Percentiles rank a stretch among this genome's conserved stretches.
Conservation (phyloP, 1,140 invertebrate species). For the Aphelenchoides fujianensis region DNA sequence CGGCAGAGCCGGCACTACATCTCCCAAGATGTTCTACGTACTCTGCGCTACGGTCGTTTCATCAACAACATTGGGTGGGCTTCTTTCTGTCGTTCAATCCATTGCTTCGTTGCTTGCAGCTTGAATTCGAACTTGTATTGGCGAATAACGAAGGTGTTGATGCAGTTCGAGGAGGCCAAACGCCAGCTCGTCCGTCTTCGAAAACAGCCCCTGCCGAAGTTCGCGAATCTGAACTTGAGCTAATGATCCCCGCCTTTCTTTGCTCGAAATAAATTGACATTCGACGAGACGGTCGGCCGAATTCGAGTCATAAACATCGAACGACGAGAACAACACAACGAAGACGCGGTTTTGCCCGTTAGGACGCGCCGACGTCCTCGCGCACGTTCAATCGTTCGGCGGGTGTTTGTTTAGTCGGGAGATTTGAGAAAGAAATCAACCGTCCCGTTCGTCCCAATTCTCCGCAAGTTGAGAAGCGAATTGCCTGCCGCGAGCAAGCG, state of each 20-base stretch:
- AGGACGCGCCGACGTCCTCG: not conserved
- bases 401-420: not conserved
- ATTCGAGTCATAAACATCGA: not conserved
- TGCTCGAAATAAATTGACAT: no score
- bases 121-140: conserved; percentile 37
- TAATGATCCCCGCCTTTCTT: not conserved
- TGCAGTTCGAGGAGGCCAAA: conserved; percentile 42
- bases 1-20: conserved; percentile 45
- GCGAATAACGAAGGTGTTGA: conserved; percentile 38
- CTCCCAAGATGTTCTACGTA: conserved; percentile 30
- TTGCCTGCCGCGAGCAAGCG: no score
- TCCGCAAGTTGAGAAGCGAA: no score
- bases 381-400: not conserved
- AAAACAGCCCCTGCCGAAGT: not conserved
- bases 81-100: conserved; percentile 14
- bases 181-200: conserved; percentile 23
- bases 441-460: not conserved
- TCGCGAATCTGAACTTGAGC: not conserved
- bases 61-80: conserved; percentile 38
- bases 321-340: no score
- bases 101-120: conserved; percentile 30
- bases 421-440: not conserved
- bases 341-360: no score
- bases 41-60: conserved; percentile 37
- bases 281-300: not conserved